phyloP scores from a whole-genome alignment of 2,113 vertebrate species.

The Halcyon malimbica region DNA sequence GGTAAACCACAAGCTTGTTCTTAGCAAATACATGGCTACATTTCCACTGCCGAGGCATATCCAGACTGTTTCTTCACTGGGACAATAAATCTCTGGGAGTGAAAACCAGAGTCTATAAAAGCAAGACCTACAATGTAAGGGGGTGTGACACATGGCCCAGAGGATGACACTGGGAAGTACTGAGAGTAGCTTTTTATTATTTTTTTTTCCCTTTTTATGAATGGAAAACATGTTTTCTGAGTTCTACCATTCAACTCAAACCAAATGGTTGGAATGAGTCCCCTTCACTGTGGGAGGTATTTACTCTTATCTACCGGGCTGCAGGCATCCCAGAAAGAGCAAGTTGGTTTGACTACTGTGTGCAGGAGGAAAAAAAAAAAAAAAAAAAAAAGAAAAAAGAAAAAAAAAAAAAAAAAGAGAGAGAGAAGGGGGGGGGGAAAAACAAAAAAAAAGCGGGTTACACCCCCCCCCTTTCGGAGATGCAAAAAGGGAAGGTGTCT shows the following conservation, averaged over 20 bases:
- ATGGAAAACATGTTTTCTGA: slow-evolving; percentile 32
- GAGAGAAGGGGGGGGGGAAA: not conserved
- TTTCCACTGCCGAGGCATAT: slow-evolving; percentile 23
- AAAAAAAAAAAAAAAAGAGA: too few relatives aligned
- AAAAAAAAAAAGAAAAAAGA: too few relatives aligned
- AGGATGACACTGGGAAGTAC: not conserved
- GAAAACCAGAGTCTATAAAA: slow-evolving; percentile 46
- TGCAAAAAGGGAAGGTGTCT: not conserved
- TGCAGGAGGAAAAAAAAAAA: not conserved
- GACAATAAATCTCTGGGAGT: slow-evolving; percentile 48
- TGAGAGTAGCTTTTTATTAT: not conserved
- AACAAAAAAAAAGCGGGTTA: not conserved
- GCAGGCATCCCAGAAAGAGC: not conserved
- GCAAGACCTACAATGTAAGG: slow-evolving; percentile 28
- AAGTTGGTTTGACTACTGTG: not conserved
- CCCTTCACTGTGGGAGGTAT: not conserved
- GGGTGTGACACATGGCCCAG: slow-evolving; percentile 28
- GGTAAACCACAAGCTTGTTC: slow-evolving; percentile 69
- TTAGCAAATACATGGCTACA: slow-evolving; percentile 57
- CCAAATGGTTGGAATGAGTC: not conserved
- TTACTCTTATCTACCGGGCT: not conserved
- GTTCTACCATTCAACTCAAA: not conserved
- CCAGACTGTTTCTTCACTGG: slow-evolving; percentile 33
- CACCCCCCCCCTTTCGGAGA: not conserved
- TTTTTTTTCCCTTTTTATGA: not conserved